Conservation (phyloP, 2,113 vertebrate species). For the Thamnophis sirtalis region DNA sequence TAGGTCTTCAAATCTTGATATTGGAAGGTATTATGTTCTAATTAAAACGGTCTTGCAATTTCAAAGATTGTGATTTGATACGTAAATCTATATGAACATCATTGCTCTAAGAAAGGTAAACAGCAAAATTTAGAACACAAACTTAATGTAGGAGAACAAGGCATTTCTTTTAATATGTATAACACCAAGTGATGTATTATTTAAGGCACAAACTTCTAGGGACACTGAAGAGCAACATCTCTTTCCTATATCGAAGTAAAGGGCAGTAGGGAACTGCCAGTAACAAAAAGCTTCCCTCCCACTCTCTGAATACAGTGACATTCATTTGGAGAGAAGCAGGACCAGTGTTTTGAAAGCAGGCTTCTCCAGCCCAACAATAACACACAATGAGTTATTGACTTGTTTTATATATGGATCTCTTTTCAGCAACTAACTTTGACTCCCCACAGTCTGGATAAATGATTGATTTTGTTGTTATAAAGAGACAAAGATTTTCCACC, state of each 20-base stretch:
- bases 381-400: constrained; percentile 90
- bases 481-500: constrained; percentile 71
- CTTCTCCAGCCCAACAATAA: constrained; percentile 77
- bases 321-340: constrained; percentile 73
- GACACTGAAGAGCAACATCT: constrained; percentile 57
- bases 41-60: background rate
- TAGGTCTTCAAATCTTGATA: background rate
- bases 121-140: constrained; percentile 4
- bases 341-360: constrained; percentile 76
- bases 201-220: constrained; percentile 40
- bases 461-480: constrained; percentile 84
- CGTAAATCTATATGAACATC: background rate
- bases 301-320: constrained; percentile 73
- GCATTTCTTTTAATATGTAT: constrained; percentile 19
- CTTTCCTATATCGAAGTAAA: constrained; percentile 73
- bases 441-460: constrained; percentile 82
- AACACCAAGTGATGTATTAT: constrained; percentile 26
- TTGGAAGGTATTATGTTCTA: background rate
- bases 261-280: constrained; percentile 65
- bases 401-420: constrained; percentile 80
- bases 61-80: background rate
- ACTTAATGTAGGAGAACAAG: constrained; percentile 23
- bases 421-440: constrained; percentile 83
- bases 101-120: fast-evolving
- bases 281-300: constrained; percentile 72